These are phyloP conservation scores for Crotophaga sulcirostris DNA, from an alignment of 2,113 vertebrate species.

Conservation along the genomic window DNA sequence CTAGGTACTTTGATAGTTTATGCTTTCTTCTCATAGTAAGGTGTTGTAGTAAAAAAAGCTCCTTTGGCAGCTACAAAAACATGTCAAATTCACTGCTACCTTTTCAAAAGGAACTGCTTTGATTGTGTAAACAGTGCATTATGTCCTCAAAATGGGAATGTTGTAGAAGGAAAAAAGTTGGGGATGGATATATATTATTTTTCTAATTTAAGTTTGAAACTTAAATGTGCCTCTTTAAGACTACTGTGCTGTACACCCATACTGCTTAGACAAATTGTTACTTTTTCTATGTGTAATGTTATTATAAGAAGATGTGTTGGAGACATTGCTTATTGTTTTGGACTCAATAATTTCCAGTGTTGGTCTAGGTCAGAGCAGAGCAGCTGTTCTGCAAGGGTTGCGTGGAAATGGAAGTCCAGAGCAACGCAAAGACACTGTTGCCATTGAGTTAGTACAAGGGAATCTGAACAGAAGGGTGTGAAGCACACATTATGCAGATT, in stretches of 20 bases:
- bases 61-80: constrained; percentile 30
- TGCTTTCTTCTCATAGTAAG: constrained; percentile 38
- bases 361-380: not conserved
- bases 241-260: not conserved
- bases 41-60: constrained; percentile 17
- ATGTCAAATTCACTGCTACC: constrained; percentile 45
- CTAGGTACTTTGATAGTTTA: constrained; percentile 33
- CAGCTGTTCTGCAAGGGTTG: not conserved
- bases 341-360: not conserved
- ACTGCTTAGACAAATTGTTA: not conserved
- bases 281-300: not conserved
- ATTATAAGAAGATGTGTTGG: not conserved
- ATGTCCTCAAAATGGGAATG: not conserved
- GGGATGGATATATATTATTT: not conserved
- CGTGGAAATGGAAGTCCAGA: not conserved
- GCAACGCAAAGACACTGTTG: not conserved
- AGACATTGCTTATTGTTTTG: not conserved
- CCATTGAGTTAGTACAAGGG: not conserved
- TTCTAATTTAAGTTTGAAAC: not conserved
- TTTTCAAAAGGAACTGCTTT: constrained; percentile 67
- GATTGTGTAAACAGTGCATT: constrained; percentile 20
- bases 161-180: not conserved
- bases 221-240: not conserved
- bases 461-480: not conserved
- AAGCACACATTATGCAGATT: not conserved